Percentiles rank a stretch among this genome's conserved stretches.
Conservation (phyloP, 2,113 vertebrate species). For the Morone saxatilis region DNA sequence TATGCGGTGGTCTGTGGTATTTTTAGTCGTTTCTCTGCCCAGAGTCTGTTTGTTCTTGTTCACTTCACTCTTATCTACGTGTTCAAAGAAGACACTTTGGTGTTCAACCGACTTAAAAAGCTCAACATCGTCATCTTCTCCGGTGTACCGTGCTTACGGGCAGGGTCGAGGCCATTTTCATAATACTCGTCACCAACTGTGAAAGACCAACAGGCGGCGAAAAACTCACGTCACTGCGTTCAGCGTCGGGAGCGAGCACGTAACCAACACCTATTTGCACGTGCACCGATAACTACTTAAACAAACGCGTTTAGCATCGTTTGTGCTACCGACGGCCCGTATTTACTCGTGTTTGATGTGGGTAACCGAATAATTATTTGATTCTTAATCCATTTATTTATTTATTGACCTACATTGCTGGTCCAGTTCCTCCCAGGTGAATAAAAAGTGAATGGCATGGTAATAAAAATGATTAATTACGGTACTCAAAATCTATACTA, state of each 20-base stretch:
- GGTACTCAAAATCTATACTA: too few relatives aligned
- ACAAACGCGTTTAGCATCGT: neutral
- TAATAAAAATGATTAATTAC: neutral
- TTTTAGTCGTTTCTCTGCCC: conserved; percentile 21
- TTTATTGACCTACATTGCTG: neutral
- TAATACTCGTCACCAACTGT: conserved; percentile 81
- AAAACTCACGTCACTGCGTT: conserved; percentile 70
- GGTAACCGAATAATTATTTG: neutral
- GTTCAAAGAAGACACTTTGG: conserved; percentile 64
- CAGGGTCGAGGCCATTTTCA: conserved; percentile 84
- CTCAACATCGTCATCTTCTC: conserved; percentile 83
- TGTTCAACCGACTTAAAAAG: conserved; percentile 57
- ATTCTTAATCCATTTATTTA: neutral
- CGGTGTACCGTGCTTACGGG: conserved; percentile 56
- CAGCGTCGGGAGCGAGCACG: conserved; percentile 67
- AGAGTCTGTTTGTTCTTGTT: conserved; percentile 9
- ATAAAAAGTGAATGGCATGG: neutral
- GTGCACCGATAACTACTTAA: neutral
- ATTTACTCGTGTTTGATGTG: neutral
- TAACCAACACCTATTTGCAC: conserved; percentile 80
- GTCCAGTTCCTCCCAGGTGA: neutral
- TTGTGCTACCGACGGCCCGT: neutral
- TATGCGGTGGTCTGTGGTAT: conserved; percentile 36
- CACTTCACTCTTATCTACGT: conserved; percentile 28
- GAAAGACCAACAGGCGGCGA: conserved; percentile 82